These are phyloP conservation scores for Sinhomidia bicolor DNA, from an alignment of 2,888 invertebrate species.

Conservation along the genomic window DNA sequence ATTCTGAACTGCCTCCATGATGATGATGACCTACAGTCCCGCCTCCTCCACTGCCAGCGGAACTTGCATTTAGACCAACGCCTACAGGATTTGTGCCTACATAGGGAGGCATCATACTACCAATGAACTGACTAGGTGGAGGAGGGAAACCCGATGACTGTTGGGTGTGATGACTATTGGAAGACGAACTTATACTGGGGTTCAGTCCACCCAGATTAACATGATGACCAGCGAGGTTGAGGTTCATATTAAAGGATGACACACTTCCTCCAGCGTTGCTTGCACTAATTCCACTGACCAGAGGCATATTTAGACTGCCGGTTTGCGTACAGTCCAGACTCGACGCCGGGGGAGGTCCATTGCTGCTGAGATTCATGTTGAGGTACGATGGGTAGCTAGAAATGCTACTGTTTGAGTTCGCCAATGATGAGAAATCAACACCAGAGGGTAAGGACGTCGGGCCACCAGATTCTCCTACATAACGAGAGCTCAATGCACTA, in stretches of 20 bases:
- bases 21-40: conserved; percentile 51
- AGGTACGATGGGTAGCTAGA: conserved; percentile 82
- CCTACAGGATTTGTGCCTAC: conserved; percentile 65
- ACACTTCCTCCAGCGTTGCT: conserved; percentile 77
- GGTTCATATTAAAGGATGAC: conserved; percentile 79
- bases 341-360: conserved; percentile 79
- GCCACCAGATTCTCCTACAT: conserved; percentile 75
- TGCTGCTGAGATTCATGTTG: conserved; percentile 80
- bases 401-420: conserved; percentile 83
- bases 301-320: conserved; percentile 82
- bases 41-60: conserved; percentile 70
- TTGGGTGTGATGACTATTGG: conserved; percentile 75
- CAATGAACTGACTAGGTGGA: conserved; percentile 79
- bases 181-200: conserved; percentile 72
- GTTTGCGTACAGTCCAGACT: conserved; percentile 82
- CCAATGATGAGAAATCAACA: conserved; percentile 82
- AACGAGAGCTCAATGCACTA: conserved; percentile 76
- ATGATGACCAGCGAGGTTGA: conserved; percentile 76
- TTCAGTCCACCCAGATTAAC: conserved; percentile 70
- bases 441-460: conserved; percentile 81
- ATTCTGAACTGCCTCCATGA: conserved; percentile 76
- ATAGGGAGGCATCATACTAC: conserved; percentile 76
- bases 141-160: conserved; percentile 76
- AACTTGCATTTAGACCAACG: conserved; percentile 66
- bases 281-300: conserved; percentile 77